Base-by-base conservation (phyloP, 1,140 invertebrate genomes). In the Megalopta genalis region DNA sequence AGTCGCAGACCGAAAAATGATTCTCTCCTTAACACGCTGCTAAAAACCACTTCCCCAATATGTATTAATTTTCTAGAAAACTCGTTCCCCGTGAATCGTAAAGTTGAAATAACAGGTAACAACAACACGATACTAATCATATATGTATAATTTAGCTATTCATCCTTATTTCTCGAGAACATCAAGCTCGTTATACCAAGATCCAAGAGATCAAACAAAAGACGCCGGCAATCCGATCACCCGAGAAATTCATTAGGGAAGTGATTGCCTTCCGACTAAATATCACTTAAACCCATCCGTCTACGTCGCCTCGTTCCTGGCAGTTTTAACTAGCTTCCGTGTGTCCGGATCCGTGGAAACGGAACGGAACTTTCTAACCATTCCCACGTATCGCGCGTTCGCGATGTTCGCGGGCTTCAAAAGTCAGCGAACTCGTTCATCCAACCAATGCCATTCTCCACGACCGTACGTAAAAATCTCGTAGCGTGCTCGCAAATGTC, bases 271-370 rank as follows among this genome's bases (percentile, higher is more conserved):
- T 83, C 65, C 27, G 73, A 84, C 77, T 81, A 12, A 82, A 70
- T 78, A 78, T 82, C 78, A 81, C 72, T 81, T 83, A 77, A 77
- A 71, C 79, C 82, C 83, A 84, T 85, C 84, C 82, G 79, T 83
- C 65, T 66, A 62, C 54, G 18, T 69, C 84, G 46, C 67, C 71
- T 78, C 66, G 65, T 14, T 42, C 87, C 89, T 92, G 91, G 91
- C 91, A 92, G 91, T 91, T 91, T 90, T 89, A 91, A 88, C 91
- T 92, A 91, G 91, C 90, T 91, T 91, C 87, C 86, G 86, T 90
- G 90, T 90, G 86, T 89, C 88, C 87, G 81, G 87, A 81, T 87
- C 81, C 77, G 67, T 62, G 46, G 54, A 68, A 78, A 86, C 86
- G 86, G 88, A 90, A 86, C 86, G 87, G 88, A 90, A 75, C 88